Evolutionary conservation across 2,797 vertebrate genomes (phyloP).

Genomic region (Acanthornis magna): DNA sequence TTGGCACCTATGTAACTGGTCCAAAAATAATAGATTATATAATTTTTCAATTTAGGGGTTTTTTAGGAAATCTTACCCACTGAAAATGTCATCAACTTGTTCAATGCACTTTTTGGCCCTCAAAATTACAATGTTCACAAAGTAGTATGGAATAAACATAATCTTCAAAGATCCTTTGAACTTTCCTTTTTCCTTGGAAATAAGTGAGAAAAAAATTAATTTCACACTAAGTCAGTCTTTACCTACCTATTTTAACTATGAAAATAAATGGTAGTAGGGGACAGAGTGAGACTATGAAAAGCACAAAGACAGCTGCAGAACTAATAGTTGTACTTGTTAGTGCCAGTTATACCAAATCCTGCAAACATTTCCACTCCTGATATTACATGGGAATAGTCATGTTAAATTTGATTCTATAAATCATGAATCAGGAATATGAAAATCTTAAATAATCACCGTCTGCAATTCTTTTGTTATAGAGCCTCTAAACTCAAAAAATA

Average conservation of each 20-base stretch:
- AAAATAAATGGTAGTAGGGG: not conserved
- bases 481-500: not conserved
- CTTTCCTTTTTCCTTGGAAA: not conserved
- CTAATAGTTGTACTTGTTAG: not conserved
- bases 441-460: not conserved
- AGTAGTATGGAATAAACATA: not conserved
- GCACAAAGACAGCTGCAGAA: not conserved
- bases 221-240: not conserved
- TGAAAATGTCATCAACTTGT: not conserved
- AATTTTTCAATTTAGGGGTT: not conserved
- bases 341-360: not conserved
- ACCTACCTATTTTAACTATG: not conserved
- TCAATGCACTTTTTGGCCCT: not conserved
- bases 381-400: not conserved
- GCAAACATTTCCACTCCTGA: not conserved
- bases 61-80: not conserved
- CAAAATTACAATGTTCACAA: not conserved
- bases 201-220: not conserved
- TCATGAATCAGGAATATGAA: not conserved
- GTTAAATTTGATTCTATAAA: not conserved
- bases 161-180: not conserved
- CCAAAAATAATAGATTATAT: not conserved
- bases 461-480: not conserved
- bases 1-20: not conserved
- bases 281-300: not conserved